phyloP scores from a whole-genome alignment of 2,797 vertebrate species.

The Hyperoplus lanceolatus region DNA sequence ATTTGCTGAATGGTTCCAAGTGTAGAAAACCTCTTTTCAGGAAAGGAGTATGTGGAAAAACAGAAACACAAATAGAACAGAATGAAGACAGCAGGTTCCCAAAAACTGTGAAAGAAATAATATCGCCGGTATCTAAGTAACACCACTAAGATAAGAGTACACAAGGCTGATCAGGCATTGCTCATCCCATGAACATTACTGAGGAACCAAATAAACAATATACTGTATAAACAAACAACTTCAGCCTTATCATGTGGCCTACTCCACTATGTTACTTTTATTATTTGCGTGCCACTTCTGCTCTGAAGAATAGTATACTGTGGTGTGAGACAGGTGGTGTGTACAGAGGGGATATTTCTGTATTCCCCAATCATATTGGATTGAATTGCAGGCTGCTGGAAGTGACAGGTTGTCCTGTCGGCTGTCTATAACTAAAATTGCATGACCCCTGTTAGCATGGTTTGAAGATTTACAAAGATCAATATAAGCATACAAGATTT shows the following conservation, averaged over 20 bases:
- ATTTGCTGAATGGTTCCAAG: slow-evolving; percentile 33
- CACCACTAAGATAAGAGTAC: slow-evolving; percentile 13
- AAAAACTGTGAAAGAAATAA: slow-evolving; percentile 29
- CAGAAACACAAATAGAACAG: not conserved
- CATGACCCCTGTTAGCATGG: not conserved
- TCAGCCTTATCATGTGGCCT: slow-evolving; percentile 4
- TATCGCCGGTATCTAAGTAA: slow-evolving; percentile 14
- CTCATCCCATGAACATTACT: slow-evolving; percentile 17
- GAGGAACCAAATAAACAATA: slow-evolving; percentile 17
- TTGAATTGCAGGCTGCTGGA: not conserved
- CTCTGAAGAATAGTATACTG: not conserved
- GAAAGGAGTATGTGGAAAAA: not conserved
- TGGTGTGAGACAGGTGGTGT: not conserved
- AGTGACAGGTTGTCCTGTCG: not conserved
- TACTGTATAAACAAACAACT: slow-evolving; percentile 18
- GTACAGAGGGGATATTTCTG: not conserved
- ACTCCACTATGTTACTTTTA: slow-evolving; percentile 2
- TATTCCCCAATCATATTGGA: not conserved
- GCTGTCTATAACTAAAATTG: not conserved
- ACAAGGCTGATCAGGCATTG: slow-evolving; percentile 18
- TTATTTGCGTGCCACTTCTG: not conserved
- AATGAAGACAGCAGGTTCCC: not conserved
- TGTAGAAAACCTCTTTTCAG: slow-evolving; percentile 55
- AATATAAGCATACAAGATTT: not conserved
- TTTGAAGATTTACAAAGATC: not conserved